phyloP scores from a whole-genome alignment of 2,113 vertebrate genomes.

The Osmerus mordax region DNA sequence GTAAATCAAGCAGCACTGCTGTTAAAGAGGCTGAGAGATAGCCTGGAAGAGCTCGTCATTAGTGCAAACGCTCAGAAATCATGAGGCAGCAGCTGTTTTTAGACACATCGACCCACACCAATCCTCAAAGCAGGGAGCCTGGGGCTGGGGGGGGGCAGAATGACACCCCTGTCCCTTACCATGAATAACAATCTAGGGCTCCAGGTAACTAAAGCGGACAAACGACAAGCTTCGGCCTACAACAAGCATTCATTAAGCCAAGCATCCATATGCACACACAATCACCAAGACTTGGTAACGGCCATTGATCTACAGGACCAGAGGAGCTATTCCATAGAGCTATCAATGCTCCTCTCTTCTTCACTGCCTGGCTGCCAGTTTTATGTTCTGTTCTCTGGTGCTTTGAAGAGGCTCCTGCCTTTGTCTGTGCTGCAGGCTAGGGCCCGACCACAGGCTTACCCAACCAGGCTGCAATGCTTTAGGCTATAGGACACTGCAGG shows the following conservation, averaged over 20 bases:
- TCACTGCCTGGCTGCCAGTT: conserved; percentile 34
- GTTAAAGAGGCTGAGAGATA: conserved; percentile 55
- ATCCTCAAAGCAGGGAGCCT: conserved; percentile 53
- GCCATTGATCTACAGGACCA: conserved; percentile 69
- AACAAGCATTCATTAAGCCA: conserved; percentile 66
- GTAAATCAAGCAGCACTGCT: conserved; percentile 57
- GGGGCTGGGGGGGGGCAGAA: conserved; percentile 32
- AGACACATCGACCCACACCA: conserved; percentile 60
- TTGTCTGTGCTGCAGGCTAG: conserved; percentile 35
- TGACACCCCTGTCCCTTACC: conserved; percentile 53
- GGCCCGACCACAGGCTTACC: conserved; percentile 22
- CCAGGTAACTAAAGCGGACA: conserved; percentile 68
- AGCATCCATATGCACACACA: conserved; percentile 58
- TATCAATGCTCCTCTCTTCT: conserved; percentile 16
- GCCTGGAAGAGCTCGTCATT: conserved; percentile 60
- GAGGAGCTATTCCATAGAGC: conserved; percentile 33
- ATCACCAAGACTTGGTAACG: conserved; percentile 57
- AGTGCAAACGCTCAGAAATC: conserved; percentile 65
- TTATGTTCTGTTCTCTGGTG: conserved; percentile 41
- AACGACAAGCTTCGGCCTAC: conserved; percentile 55
- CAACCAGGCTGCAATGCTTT: neutral
- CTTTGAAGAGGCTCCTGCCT: conserved; percentile 31
- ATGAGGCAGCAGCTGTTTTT: conserved; percentile 66
- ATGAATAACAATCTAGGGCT: conserved; percentile 68
- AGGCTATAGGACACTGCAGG: neutral